These are phyloP conservation scores for Piaya cayana DNA, from an alignment of 2,113 vertebrate species.

Conservation along the genomic window DNA sequence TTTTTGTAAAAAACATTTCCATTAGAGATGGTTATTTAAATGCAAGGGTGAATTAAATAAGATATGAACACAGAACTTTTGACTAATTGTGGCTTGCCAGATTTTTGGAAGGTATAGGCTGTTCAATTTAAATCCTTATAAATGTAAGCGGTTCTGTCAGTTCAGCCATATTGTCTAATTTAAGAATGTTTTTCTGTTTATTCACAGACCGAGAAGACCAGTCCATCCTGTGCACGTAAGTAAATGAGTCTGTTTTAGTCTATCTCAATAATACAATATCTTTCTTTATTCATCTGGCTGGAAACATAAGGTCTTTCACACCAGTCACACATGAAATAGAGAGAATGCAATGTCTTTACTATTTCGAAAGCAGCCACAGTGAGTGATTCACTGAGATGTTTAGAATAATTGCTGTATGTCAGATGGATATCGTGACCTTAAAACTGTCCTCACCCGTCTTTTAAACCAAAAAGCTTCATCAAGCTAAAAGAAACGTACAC, in stretches of 20 bases:
- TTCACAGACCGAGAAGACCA: constrained; percentile 95
- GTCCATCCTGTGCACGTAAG: constrained; percentile 99
- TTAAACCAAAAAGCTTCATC: not conserved
- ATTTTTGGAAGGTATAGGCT: not conserved
- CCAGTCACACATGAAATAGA: not conserved
- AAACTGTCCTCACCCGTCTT: not conserved
- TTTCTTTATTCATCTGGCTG: not conserved
- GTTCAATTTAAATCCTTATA: not conserved
- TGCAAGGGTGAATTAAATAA: constrained; percentile 8
- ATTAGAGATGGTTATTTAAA: constrained; percentile 14
- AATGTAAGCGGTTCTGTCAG: constrained; percentile 2
- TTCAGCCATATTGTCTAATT: not conserved
- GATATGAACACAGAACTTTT: not conserved
- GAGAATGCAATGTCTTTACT: not conserved
- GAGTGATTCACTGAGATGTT: not conserved
- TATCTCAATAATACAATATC: not conserved
- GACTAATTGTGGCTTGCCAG: not conserved
- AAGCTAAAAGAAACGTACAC: not conserved
- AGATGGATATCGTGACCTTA: not conserved
- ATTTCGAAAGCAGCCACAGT: not conserved
- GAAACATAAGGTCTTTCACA: not conserved
- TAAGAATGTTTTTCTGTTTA: constrained; percentile 40
- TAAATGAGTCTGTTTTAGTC: constrained; percentile 22
- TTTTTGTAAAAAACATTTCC: constrained; percentile 30
- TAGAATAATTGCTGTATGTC: not conserved